A percentile compares a stretch with the other conserved stretches of the same genome.
These are phyloP conservation scores for Chelonus insularis DNA, from an alignment of 1,140 invertebrate genomes.

Conservation along the genomic window DNA sequence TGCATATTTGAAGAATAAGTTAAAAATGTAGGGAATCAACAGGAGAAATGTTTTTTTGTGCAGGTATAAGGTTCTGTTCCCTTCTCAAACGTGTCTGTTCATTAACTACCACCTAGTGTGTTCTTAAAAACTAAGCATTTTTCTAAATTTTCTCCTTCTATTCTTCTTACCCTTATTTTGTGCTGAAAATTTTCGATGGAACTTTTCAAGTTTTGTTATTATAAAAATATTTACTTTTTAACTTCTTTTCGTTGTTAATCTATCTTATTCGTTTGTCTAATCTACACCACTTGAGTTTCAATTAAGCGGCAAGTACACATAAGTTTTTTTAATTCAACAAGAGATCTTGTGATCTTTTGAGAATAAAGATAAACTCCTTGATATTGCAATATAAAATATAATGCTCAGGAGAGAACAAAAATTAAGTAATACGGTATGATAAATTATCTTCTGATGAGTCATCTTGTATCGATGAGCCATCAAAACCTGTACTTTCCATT, in stretches of 20 bases:
- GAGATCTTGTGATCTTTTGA: not conserved
- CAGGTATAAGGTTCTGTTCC: not conserved
- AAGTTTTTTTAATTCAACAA: slow-evolving; percentile 4
- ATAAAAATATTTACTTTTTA: not conserved
- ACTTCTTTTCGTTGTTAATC: slow-evolving; percentile 1
- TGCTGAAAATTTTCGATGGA: too few species aligned
- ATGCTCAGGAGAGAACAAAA: not conserved
- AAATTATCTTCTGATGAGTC: not conserved
- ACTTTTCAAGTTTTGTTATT: too few species aligned
- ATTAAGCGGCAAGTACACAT: not conserved
- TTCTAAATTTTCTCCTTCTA: not conserved
- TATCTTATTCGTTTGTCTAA: slow-evolving; percentile 22
- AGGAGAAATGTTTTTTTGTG: not conserved
- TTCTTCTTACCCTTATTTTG: not conserved
- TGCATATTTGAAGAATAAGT: too few species aligned
- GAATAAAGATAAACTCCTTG: not conserved
- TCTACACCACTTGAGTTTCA: slow-evolving; percentile 28
- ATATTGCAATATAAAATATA: not conserved
- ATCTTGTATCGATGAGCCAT: not conserved
- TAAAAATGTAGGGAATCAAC: not conserved
- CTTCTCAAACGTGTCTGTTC: not conserved
- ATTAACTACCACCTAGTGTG: not conserved
- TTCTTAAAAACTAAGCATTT: not conserved
- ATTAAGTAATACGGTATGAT: not conserved
- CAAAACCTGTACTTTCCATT: not conserved